phyloP scores from a whole-genome alignment of 2,888 invertebrate species.

The Hipparchia semele region DNA sequence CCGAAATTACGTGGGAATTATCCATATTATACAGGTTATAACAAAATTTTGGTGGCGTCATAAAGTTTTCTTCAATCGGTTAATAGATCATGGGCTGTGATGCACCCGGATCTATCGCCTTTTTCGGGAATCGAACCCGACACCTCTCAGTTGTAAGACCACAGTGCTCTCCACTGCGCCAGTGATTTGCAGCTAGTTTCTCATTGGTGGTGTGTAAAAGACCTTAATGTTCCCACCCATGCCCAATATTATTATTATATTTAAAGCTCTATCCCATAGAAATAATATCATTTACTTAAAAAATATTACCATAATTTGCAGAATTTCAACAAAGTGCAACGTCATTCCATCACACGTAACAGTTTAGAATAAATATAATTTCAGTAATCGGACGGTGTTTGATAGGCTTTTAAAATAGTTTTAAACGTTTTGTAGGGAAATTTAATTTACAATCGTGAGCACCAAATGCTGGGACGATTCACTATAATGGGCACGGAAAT shows the following conservation, averaged over 20 bases:
- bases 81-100: no score
- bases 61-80: no score
- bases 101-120: no score
- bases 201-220: no score
- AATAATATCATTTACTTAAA: slow-evolving; percentile 33
- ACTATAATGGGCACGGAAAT: slow-evolving; percentile 62
- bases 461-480: slow-evolving; percentile 49
- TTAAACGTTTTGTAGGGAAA: slow-evolving; percentile 55
- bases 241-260: slow-evolving; percentile 24
- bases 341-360: slow-evolving; percentile 53
- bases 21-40: no score
- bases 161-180: no score
- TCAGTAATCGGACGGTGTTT: slow-evolving; percentile 52
- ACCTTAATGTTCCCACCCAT: slow-evolving; percentile 34
- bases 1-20: no score
- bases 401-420: slow-evolving; percentile 53
- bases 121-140: no score
- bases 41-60: no score
- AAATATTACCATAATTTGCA: slow-evolving; percentile 43
- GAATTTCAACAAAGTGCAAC: slow-evolving; percentile 49
- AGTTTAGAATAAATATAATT: slow-evolving; percentile 53
- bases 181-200: no score
- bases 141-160: no score
- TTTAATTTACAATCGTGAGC: slow-evolving; percentile 52
- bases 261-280: slow-evolving; percentile 29